These are phyloP conservation scores for Turritopsis rubra DNA, from an alignment of 30 jellyfish, hydroid and myxozoan genomes.

Conservation along the genomic window DNA sequence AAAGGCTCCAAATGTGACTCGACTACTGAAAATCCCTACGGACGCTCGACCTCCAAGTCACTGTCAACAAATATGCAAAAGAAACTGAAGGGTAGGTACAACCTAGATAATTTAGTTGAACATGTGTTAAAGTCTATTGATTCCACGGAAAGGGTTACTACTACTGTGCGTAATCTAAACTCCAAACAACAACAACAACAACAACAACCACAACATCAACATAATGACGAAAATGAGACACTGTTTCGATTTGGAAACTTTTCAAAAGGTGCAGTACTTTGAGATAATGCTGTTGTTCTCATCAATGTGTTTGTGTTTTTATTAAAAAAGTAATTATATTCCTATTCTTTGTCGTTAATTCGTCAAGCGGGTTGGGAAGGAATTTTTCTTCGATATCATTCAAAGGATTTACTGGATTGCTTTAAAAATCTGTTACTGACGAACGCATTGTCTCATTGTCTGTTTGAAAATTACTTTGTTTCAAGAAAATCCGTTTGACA, in stretches of 20 bases:
- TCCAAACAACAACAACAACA: too few relatives aligned
- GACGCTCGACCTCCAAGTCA: constrained; percentile 12
- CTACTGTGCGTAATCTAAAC: neutral
- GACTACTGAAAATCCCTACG: constrained; percentile 19
- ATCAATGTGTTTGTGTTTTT: neutral
- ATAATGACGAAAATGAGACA: neutral
- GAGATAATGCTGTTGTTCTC: neutral
- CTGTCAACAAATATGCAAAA: constrained; percentile 19
- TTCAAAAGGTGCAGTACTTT: neutral
- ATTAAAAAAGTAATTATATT: too few relatives aligned
- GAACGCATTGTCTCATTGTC: too few relatives aligned
- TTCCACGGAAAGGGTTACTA: neutral
- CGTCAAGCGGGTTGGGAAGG: neutral
- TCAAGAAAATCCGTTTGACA: too few relatives aligned
- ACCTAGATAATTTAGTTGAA: neutral
- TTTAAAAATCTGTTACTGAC: too few relatives aligned
- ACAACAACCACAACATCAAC: too few relatives aligned
- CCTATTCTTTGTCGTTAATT: too few relatives aligned
- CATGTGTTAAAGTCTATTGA: neutral
- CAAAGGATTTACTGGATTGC: too few relatives aligned
- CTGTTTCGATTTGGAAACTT: neutral
- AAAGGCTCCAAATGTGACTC: neutral
- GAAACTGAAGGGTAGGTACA: constrained; percentile 41
- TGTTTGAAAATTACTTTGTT: too few relatives aligned
- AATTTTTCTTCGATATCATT: too few relatives aligned